Base-by-base conservation (phyloP, 2,113 vertebrate genomes). In the Misgurnus anguillicaudatus region DNA sequence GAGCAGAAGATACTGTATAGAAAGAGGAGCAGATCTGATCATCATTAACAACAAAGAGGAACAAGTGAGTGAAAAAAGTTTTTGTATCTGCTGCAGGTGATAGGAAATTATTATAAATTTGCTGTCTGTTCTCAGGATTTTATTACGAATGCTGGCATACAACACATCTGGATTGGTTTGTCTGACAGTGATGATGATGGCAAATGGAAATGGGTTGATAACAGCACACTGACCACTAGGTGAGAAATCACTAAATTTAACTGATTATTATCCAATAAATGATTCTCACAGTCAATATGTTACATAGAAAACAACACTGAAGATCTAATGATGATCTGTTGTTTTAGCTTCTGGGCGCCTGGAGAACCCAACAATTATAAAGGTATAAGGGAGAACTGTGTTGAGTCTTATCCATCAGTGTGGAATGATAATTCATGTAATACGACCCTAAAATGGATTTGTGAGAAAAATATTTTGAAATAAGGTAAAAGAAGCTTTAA, bases 1-100 rank as follows among this genome's bases (percentile, higher is more conserved):
- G 8, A 74, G 71, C 71, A 61, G 57, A 74, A 42, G 3, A 31
- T 3, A 74, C 57, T 74, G 71, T 61, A 74, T 0, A 47, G 71
- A 24, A 0, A 74, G 14, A 45, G 57, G 71, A 74, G 71, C 57
- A 61, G 71, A 61, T 61, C 57, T 74, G 57, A 11, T 61, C 38
- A 74, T 61, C 38, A 74, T 74, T 24, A 47, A 74, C 57, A 74
- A 36, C 39, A 61, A 0, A 47, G 4, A 74, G 5, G 14, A 74
- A 47, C 2, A 74, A 11, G 71, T 73, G 55, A 45, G 55, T 21
- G 11, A 42, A 31, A 31, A 1, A 31, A 31, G 24, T 31, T 31
- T 24, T 31, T 31, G 24, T 31, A 31, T 31, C 24, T 31, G 24
- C 24, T 1, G 24, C 24, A 31, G 24, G 24, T 31, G 24, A 31